Conservation (phyloP, 2,888 invertebrate genomes). For the Parnassius glacialis region DNA sequence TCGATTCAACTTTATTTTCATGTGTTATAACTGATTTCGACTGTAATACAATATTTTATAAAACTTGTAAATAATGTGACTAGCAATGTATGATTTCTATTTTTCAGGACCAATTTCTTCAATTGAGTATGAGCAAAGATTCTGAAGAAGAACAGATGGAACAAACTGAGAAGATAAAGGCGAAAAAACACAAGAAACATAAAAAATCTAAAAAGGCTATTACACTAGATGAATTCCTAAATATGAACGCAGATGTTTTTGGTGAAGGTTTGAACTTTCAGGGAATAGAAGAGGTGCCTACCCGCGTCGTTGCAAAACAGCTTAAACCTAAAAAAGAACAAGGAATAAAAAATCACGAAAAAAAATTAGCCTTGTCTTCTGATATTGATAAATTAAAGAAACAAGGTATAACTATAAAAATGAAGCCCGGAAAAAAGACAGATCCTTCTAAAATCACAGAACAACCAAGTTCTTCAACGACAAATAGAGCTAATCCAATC, state of each 20-base stretch:
- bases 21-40: too few species aligned
- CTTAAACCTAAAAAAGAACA: slow-evolving; percentile 51
- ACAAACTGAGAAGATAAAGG: slow-evolving; percentile 42
- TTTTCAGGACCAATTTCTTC: slow-evolving; percentile 65
- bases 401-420: slow-evolving; percentile 66
- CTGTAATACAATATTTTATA: too few species aligned
- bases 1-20: too few species aligned
- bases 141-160: slow-evolving; percentile 40
- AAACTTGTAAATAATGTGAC: too few species aligned
- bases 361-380: slow-evolving; percentile 42
- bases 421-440: slow-evolving; percentile 40
- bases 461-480: slow-evolving; percentile 29
- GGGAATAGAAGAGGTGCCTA: slow-evolving; percentile 73
- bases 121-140: slow-evolving; percentile 57
- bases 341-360: slow-evolving; percentile 31
- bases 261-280: slow-evolving; percentile 71
- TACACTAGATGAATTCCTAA: slow-evolving; percentile 72
- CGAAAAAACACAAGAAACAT: slow-evolving; percentile 71
- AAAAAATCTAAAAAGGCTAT: slow-evolving; percentile 73
- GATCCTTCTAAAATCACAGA: slow-evolving; percentile 21
- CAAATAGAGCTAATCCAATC: slow-evolving; percentile 21
- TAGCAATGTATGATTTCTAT: not conserved
- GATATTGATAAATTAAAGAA: slow-evolving; percentile 66
- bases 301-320: slow-evolving; percentile 59
- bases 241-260: slow-evolving; percentile 76